phyloP scores from a whole-genome alignment of 1,140 invertebrate species.

The Cherax quadricarinatus region DNA sequence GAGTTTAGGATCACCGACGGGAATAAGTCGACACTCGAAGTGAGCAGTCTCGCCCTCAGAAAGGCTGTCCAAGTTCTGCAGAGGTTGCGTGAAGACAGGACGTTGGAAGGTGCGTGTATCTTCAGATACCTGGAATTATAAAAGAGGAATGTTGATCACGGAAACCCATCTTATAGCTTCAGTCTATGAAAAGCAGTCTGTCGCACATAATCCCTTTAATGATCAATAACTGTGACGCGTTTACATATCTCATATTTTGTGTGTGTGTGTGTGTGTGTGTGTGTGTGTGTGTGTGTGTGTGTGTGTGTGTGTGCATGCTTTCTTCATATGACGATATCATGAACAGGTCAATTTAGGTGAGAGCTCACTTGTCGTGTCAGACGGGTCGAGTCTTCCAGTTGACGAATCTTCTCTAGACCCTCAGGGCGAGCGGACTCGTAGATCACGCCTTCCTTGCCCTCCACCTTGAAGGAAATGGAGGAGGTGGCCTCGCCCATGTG shows the following conservation, averaged over 20 bases:
- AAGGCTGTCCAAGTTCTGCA: conserved; percentile 93
- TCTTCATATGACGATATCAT: no score
- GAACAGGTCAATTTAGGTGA: neutral
- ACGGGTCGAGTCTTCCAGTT: conserved; percentile 84
- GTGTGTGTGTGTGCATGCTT: no score
- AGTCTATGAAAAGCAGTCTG: no score
- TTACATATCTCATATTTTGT: no score
- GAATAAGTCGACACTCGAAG: conserved; percentile 97
- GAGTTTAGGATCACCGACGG: conserved; percentile 97
- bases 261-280: no score
- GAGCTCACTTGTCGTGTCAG: conserved; percentile 44
- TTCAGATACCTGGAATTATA: conserved; percentile 78
- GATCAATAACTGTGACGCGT: no score
- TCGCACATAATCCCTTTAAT: no score
- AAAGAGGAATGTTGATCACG: neutral
- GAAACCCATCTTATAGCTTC: no score
- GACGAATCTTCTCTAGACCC: conserved; percentile 94
- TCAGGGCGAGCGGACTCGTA: conserved; percentile 96
- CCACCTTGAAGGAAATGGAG: conserved; percentile 75
- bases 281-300: no score
- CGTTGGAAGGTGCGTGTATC: conserved; percentile 87
- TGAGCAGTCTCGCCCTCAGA: conserved; percentile 95
- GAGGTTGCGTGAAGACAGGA: conserved; percentile 95
- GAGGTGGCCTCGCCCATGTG: conserved; percentile 85
- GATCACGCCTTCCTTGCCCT: conserved; percentile 92